Base-by-base conservation (phyloP, 2,113 vertebrate genomes). In the Dicentrarchus labrax region DNA sequence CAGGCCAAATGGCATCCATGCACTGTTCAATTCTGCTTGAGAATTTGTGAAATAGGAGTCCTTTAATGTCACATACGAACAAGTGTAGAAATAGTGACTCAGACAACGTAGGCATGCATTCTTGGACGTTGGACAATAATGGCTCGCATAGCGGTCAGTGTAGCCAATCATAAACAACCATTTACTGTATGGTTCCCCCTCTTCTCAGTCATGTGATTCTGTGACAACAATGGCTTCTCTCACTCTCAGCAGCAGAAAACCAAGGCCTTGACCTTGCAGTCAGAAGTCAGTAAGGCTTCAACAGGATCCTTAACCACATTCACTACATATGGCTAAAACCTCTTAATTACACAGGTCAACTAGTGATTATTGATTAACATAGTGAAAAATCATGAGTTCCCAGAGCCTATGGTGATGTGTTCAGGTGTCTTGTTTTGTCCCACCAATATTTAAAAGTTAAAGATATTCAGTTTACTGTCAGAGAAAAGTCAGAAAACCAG, bases 221-320 rank as follows among this genome's bases (percentile, higher is more conserved):
- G 70, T 60, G 51, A 85, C 62, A 85, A 86, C 77, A 84, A 90
- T 86, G 50, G 50, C 47, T 51, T 82, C 84, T 84, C 59, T 86
- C 78, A 62, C 39, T 51, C 81, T 78, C 64, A 21, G 59, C 62
- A 17, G 38, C 57, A 47, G 67, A 38, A 71, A 71, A 70, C 38
- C 22, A 48, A 57, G 43, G 45, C 22, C 5, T 21, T 69, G 76
- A 80, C 79, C 56, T 53, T 62, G 67, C 66, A 51, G 36, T 22
- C 36, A 45, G 50, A 78, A 61, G 57, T 30, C 36, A 59, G 53
- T 11, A 1, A 47, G 22, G 60, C 66, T 57, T 50, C 67, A 51
- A 16, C 21, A 15, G 57, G 48, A 67, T 45, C 53, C 41, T n/a
- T 19, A 15, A 41, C 60, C 64, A 74, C 36, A 66, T 45, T 67